Base-by-base conservation (phyloP, 2,797 vertebrate species). In the Cryptoprocta ferox region DNA sequence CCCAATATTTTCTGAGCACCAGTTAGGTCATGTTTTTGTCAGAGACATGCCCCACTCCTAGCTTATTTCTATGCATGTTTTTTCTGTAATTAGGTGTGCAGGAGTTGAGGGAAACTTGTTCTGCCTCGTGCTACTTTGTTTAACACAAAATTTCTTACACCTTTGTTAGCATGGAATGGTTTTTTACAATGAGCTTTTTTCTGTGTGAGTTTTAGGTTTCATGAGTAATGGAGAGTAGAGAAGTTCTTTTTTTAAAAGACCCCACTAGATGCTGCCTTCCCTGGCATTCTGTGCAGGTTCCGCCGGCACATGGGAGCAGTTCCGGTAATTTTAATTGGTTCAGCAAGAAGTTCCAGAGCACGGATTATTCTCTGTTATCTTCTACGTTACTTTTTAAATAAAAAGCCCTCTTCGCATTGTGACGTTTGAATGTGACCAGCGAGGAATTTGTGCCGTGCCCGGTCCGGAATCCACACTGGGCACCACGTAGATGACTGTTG, bases 1-100 rank as follows among this genome's bases (percentile, higher is more conserved):
- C 45, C 48, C 87, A 3, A 18, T 45, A 21, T 21, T 94, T 89
- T 68, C 71, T 78, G 42, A 90, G 81, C 16, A 56, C 24, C 4
- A 28, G 11, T 37, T 45, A 78, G 45, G 26, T 42, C 21, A 94
- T 94, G 19, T 45, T 90, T 95, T 92, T 90, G 66, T 95, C n/a
- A n/a, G 37, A 53, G 13, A 6, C 2, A 87, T 61, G 18, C 28
- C 39, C 37, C 39, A 1, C 37, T 48, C 39, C 78, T 83, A 6
- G 48, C 30, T 56, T 30, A 16, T 30, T n/a, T n/a, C 21, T 1
- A 0, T 28, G 24, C 11, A 7, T 0, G 32, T 35, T 61, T 78
- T 91, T 11, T 53, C 59, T 89, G 21, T 37, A 28, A 37, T 6
- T n/a, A 32, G 39, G 7, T 89, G n/a, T 80, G 14, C 61, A 37